Conservation (phyloP, 1,140 invertebrate genomes). For the Euschistus heros region DNA sequence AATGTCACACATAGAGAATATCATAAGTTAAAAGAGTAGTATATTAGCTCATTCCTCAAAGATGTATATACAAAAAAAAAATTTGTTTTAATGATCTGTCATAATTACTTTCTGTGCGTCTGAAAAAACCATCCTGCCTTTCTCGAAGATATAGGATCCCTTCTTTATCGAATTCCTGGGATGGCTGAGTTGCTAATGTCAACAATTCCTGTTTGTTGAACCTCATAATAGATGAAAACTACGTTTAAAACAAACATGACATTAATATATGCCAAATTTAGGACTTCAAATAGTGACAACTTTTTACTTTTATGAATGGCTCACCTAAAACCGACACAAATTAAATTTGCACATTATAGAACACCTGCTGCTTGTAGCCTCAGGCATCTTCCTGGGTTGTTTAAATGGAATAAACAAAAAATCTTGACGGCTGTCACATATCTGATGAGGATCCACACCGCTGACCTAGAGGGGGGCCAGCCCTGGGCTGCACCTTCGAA, state of each 20-base stretch:
- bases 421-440: not conserved
- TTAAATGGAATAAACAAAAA: not conserved
- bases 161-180: conserved; percentile 84
- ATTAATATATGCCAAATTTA: not conserved
- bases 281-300: not conserved
- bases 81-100: too few relatives aligned
- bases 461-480: conserved; percentile 2
- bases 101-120: conserved; percentile 72
- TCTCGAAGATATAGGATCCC: conserved; percentile 76
- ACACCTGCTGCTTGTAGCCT: not conserved
- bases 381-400: not conserved
- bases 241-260: not conserved
- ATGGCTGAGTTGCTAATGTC: conserved; percentile 70
- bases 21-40: too few relatives aligned
- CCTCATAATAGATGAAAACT: conserved; percentile 48
- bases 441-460: not conserved
- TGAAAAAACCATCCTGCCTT: conserved; percentile 82
- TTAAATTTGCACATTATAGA: not conserved
- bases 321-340: not conserved
- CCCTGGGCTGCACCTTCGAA: conserved; percentile 1
- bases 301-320: not conserved
- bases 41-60: too few relatives aligned
- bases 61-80: too few relatives aligned
- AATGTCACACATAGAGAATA: too few relatives aligned
- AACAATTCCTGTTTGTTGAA: conserved; percentile 83